A percentile compares a stretch with the other conserved stretches of the same genome.
phyloP scores from a whole-genome alignment of 2,888 invertebrate genomes.

The Protonemura montana region DNA sequence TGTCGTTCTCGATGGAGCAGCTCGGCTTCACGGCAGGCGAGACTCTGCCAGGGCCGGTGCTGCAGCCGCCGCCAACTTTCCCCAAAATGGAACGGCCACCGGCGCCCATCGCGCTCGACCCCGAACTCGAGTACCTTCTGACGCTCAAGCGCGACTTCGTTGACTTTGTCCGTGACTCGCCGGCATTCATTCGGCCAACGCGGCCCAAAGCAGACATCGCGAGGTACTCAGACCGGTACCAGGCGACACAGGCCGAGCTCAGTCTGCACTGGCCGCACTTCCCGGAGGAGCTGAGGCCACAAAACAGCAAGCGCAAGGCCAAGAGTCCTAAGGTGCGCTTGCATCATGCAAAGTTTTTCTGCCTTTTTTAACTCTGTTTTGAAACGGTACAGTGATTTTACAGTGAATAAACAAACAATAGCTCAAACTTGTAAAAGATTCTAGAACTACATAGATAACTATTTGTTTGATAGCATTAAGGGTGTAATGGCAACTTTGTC shows the following conservation, averaged over 20 bases:
- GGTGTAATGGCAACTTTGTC: too few relatives aligned
- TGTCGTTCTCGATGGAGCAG: conserved; percentile 58
- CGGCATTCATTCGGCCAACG: conserved; percentile 53
- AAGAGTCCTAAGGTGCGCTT: conserved; percentile 45
- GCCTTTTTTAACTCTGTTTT: background rate
- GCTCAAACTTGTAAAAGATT: too few relatives aligned
- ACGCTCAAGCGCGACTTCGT: conserved; percentile 58
- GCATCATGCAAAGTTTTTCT: background rate
- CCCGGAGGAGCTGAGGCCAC: conserved; percentile 53
- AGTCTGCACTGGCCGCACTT: conserved; percentile 52
- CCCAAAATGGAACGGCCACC: conserved; percentile 61
- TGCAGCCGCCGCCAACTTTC: conserved; percentile 60
- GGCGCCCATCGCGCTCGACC: conserved; percentile 55
- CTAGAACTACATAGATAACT: too few relatives aligned
- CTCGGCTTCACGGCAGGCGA: conserved; percentile 58
- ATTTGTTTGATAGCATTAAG: too few relatives aligned
- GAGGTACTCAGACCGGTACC: conserved; percentile 60
- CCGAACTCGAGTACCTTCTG: conserved; percentile 58
- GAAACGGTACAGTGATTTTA: too few relatives aligned
- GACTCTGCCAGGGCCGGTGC: conserved; percentile 56
- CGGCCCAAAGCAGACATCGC: conserved; percentile 57
- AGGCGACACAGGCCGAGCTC: conserved; percentile 52
- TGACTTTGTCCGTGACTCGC: conserved; percentile 56
- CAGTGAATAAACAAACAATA: too few relatives aligned
- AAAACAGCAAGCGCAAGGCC: conserved; percentile 41